A percentile compares a stretch with the other conserved stretches of the same genome.
Conservation (phyloP, 2,888 invertebrate species). For the Erebia ligea region DNA sequence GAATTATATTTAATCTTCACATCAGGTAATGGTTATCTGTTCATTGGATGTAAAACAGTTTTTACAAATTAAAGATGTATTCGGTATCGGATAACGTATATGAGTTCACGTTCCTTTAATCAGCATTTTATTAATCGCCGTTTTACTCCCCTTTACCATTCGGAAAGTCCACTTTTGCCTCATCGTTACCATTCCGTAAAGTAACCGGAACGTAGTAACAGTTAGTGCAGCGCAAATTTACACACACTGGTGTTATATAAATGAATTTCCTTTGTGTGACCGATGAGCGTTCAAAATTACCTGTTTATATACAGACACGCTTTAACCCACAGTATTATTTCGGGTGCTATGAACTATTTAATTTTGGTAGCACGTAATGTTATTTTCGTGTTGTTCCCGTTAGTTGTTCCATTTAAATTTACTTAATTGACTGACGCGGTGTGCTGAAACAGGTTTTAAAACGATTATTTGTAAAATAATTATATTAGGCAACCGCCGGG, state of each 20-base stretch:
- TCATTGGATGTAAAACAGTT: no score
- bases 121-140: not conserved
- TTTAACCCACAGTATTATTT: conserved; percentile 9
- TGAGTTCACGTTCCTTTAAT: not conserved
- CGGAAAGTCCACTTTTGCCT: not conserved
- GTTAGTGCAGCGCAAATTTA: conserved; percentile 13
- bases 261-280: conserved; percentile 32
- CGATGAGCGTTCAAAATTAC: conserved; percentile 29
- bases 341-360: conserved; percentile 19
- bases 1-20: no score
- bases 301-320: conserved; percentile 12
- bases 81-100: not conserved
- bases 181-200: conserved; percentile 4
- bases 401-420: conserved; percentile 20
- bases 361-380: conserved; percentile 26
- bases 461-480: conserved; percentile 21
- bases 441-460: conserved; percentile 14
- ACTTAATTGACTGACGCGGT: conserved; percentile 14
- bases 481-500: not conserved
- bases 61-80: no score
- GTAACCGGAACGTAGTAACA: conserved; percentile 12
- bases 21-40: no score
- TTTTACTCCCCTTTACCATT: conserved; percentile 1
- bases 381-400: conserved; percentile 19
- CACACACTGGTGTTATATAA: conserved; percentile 23